Evolutionary conservation across 2,113 vertebrate species (phyloP).

Genomic region (Oreamnos americanus): DNA sequence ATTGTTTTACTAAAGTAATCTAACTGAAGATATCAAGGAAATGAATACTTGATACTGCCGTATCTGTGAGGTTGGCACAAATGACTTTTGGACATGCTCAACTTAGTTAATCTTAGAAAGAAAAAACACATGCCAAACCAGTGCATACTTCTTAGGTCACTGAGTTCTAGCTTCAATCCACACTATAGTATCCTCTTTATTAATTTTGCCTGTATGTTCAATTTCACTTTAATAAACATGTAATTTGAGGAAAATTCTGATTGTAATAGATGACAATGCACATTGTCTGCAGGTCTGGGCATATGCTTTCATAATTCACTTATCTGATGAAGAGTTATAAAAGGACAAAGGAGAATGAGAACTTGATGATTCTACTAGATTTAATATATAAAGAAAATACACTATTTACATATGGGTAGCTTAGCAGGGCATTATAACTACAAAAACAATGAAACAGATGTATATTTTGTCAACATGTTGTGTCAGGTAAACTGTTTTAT

Average conservation of each 20-base stretch:
- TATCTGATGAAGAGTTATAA: conserved; percentile 59
- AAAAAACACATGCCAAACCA: conserved; percentile 69
- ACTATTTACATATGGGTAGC: conserved; percentile 77
- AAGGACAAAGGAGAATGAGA: conserved; percentile 72
- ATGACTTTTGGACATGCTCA: neutral
- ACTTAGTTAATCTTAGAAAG: neutral
- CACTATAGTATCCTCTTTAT: conserved; percentile 72
- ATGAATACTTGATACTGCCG: neutral
- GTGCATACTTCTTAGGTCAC: neutral
- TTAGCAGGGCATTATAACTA: conserved; percentile 81
- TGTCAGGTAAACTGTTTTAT: conserved; percentile 85
- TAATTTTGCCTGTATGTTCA: conserved; percentile 67
- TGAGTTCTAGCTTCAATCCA: conserved; percentile 34
- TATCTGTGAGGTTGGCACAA: conserved; percentile 12
- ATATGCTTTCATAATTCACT: conserved; percentile 68
- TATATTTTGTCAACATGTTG: conserved; percentile 79
- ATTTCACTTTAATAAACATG: conserved; percentile 59
- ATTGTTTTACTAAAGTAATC: conserved; percentile 67
- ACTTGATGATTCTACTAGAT: conserved; percentile 65
- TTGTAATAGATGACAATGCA: conserved; percentile 68
- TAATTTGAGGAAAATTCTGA: conserved; percentile 71
- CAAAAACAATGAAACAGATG: conserved; percentile 77
- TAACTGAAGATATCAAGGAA: conserved; percentile 57
- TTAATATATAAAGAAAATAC: conserved; percentile 76
- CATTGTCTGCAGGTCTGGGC: conserved; percentile 81